Evolutionary conservation across 2,797 vertebrate species (phyloP).

Genomic region (Labroides dimidiatus): DNA sequence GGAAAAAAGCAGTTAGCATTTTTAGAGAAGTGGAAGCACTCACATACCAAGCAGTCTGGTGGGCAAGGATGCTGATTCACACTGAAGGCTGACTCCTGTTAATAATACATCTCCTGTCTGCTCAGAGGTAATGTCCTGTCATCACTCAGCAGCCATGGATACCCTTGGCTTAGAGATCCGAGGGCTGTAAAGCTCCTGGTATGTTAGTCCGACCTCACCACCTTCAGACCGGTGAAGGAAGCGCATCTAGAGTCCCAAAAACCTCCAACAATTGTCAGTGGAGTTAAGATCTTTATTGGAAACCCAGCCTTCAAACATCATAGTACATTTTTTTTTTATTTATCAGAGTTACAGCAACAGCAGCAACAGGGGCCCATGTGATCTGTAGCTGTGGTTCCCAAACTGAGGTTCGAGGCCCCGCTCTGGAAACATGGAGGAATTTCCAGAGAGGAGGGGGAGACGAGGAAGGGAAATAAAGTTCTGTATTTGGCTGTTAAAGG

Average conservation of each 20-base stretch:
- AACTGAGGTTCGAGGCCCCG: slow-evolving; percentile 36
- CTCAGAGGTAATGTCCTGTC: neutral
- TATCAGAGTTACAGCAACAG: slow-evolving; percentile 57
- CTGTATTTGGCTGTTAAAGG: neutral
- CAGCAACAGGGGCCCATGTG: slow-evolving; percentile 26
- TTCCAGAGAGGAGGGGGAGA: neutral
- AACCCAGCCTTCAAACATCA: slow-evolving; percentile 74
- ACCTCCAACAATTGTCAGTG: slow-evolving; percentile 37
- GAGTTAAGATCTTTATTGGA: slow-evolving; percentile 81
- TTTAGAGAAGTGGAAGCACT: too few species aligned
- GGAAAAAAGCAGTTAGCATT: too few species aligned
- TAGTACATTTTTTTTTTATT: slow-evolving; percentile 52
- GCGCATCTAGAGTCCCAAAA: slow-evolving; percentile 11
- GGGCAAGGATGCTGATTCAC: neutral
- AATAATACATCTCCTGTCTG: neutral
- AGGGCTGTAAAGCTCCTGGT: neutral
- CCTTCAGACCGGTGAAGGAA: slow-evolving; percentile 28
- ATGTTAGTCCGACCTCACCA: neutral
- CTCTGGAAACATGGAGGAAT: neutral
- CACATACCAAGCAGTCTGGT: too few species aligned
- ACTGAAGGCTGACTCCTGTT: neutral
- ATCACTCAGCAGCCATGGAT: neutral
- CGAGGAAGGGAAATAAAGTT: slow-evolving; percentile 3
- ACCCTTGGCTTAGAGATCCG: neutral
- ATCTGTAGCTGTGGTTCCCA: slow-evolving; percentile 59